Evolutionary conservation across 2,113 vertebrate species (phyloP).

Genomic region (Corythornis madagascariensis): DNA sequence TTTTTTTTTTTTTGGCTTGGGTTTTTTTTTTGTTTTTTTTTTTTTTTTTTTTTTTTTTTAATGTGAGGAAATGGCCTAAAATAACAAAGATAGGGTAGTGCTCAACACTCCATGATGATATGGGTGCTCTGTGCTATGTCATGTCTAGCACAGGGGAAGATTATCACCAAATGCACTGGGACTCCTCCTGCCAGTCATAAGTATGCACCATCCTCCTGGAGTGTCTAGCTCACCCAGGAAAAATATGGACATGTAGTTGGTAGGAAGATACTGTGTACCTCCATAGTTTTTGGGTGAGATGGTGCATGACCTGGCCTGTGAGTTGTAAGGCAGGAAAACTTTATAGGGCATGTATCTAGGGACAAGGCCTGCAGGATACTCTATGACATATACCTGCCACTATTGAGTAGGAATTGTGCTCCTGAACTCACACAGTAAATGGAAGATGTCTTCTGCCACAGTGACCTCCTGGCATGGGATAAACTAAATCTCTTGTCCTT

Average conservation of each 20-base stretch:
- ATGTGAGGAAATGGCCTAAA: not conserved
- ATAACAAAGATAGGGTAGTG: not conserved
- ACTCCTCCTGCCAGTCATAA: not conserved
- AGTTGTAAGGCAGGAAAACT: not conserved
- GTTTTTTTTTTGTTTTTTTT: too few species aligned
- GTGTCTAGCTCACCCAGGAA: not conserved
- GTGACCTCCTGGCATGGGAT: not conserved
- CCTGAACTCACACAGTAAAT: not conserved
- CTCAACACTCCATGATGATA: not conserved
- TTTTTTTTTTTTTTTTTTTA: too few species aligned
- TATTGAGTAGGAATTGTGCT: not conserved
- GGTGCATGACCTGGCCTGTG: not conserved
- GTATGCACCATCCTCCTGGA: not conserved
- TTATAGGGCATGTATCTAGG: not conserved
- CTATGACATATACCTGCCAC: not conserved
- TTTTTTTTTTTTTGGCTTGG: too few species aligned
- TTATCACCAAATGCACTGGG: not conserved
- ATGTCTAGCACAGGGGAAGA: not conserved
- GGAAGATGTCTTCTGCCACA: not conserved
- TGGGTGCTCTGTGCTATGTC: not conserved
- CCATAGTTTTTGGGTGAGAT: not conserved
- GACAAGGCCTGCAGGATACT: rapidly evolving
- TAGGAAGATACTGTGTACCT: not conserved
- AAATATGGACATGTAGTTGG: not conserved
- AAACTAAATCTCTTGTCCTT: not conserved